Evolutionary conservation across 2,888 invertebrate species (phyloP), one percentile per base, ranked within the genome.

Genomic region (Lapara coniferarum): DNA sequence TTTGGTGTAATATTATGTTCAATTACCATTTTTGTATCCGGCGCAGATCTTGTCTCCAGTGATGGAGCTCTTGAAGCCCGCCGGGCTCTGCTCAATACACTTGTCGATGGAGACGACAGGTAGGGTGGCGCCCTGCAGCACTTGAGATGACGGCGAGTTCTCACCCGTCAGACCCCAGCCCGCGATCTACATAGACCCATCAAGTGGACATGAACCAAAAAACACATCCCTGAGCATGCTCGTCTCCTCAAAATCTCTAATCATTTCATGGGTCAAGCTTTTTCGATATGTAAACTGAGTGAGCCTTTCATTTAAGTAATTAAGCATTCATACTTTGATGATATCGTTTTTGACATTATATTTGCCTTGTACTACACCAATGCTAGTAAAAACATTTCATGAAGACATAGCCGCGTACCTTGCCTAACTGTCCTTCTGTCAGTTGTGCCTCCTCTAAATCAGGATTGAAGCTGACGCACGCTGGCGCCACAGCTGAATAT

Each of bases 391-490:
- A 25, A 25, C 2, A 25, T 25, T 25, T 25, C 25, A 25, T 2
- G 25, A 2, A 25, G 25, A 25, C 37, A 37, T 37, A 37, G 37
- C 37, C 37, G 7, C 37, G 37, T 19, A 82, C 82, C 77, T 78
- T 81, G 1, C 82, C 82, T 19, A 69, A 58, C 6, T 79, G 84
- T 0, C 81, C 83, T 0, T 71, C 68, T 0, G 71, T 69, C 30
- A 89, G 75, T 72, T 89, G 89, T 0, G 70, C 68, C 2, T 73
- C 73, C 3, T 87, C 83, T 67, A 88, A 83, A 13, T 72, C 75
- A 0, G 74, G 69, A 16, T 82, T 83, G 25, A 88, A 88, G 73
- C 93, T 89, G 10, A 95, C 71, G 73, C 95, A 95, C 7, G 93
- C 92, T 0, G 95, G 95, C 14, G 88, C 81, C 0, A 95, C 90